Evolutionary conservation across 2,113 vertebrate species (phyloP).

Genomic region (Scartelaos histophorus): DNA sequence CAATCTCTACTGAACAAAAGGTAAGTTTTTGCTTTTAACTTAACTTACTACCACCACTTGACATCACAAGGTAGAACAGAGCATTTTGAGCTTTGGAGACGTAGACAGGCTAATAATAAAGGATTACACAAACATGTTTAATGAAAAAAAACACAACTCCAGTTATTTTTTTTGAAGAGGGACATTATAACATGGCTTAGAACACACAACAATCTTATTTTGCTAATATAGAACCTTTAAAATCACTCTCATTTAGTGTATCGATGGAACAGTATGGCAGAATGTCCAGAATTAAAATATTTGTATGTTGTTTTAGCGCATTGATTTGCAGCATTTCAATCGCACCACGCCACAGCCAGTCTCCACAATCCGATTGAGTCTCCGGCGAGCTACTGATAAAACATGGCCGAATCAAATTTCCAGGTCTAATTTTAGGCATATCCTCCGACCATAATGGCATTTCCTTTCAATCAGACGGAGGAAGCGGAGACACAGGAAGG

Average conservation of each 20-base stretch:
- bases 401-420: conserved; percentile 28
- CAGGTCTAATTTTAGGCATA: conserved; percentile 16
- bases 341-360: not conserved
- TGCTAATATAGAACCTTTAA: not conserved
- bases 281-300: not conserved
- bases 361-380: conserved; percentile 8
- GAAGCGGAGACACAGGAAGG: conserved; percentile 18
- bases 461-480: conserved; percentile 43
- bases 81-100: too few species aligned
- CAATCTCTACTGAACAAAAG: too few species aligned
- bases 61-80: too few species aligned
- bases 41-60: too few species aligned
- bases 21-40: too few species aligned
- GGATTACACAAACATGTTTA: too few species aligned
- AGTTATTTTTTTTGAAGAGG: too few species aligned
- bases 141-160: too few species aligned
- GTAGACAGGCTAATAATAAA: too few species aligned
- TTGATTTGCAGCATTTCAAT: conserved; percentile 3
- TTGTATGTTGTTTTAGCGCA: not conserved
- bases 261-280: not conserved
- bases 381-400: conserved; percentile 21
- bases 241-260: not conserved
- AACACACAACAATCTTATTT: too few species aligned
- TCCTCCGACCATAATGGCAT: conserved; percentile 44
- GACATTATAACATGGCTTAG: too few species aligned